Base-by-base conservation (phyloP, 2,888 invertebrate genomes). In the Stenoptilia bipunctidactyla region DNA sequence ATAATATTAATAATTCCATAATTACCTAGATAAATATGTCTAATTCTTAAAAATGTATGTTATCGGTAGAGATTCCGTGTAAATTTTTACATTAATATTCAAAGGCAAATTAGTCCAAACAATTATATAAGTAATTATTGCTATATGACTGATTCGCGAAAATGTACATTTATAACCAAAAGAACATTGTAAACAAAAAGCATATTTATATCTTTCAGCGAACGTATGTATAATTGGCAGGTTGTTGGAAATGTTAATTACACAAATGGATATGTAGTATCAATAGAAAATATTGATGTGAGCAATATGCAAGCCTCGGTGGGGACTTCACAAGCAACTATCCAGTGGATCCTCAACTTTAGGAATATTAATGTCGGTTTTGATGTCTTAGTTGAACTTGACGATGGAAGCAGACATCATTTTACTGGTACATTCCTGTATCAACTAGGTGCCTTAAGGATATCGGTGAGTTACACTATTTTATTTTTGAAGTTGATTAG, bases 191-290 rank as follows among this genome's bases (percentile, higher is more conserved):
- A n/a, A n/a, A n/a, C n/a, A n/a, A n/a, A n/a, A n/a, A n/a, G n/a
- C n/a, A n/a, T n/a, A n/a, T n/a, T n/a, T n/a, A n/a, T n/a, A n/a
- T n/a, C n/a, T 61, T 64, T 1, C 57, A 76, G 75, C 37, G 40
- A 50, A 12, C 34, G 44, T 13, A 48, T 75, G 40, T 74, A 64
- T 49, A 56, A 55, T 37, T 64, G 61, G 55, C 54, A 51, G 0
- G 56, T 69, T 1, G 48, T 44, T 0, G 76, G 76, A 0, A 58
- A 55, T 25, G 66, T 57, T 0, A 51, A 45, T 1, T 76, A 73
- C 45, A 58, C 61, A 9, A 66, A 76, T 13, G 74, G 71, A 0
- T 77, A 74, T 38, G 46, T 75, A 0, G 45, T 72, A 0, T 65
- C 73, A n/a, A 52, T 75, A 1, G 60, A 73, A 39, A 58, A 53